Conservation (phyloP, 2,797 vertebrate genomes). For the Ceyx erithaca region DNA sequence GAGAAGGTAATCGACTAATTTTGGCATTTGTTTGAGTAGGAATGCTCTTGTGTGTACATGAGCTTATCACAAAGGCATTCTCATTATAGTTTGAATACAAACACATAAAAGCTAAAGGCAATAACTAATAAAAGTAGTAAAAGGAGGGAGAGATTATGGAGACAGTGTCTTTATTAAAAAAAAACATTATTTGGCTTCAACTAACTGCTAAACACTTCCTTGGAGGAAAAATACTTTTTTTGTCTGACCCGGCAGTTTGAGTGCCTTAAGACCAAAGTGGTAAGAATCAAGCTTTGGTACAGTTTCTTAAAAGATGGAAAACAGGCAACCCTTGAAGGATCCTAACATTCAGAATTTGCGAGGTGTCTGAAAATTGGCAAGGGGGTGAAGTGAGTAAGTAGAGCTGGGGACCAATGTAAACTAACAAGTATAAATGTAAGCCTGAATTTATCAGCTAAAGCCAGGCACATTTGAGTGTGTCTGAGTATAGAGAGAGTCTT, state of each 20-base stretch:
- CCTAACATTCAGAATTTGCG: not conserved
- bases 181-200: not conserved
- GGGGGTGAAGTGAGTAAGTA: not conserved
- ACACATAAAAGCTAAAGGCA: not conserved
- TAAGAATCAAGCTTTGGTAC: not conserved
- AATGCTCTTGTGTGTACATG: not conserved
- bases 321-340: not conserved
- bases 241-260: not conserved
- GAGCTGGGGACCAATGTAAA: not conserved
- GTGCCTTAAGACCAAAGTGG: not conserved
- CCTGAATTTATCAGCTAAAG: conserved; percentile 38
- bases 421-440: not conserved
- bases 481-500: not conserved
- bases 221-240: not conserved
- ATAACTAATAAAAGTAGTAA: not conserved
- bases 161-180: not conserved
- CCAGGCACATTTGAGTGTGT: not conserved
- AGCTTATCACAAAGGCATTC: not conserved
- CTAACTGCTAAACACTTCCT: not conserved
- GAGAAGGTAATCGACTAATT: not conserved
- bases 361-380: not conserved
- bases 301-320: not conserved
- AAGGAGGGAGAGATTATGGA: not conserved
- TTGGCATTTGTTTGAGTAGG: not conserved
- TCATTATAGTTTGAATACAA: not conserved